Evolutionary conservation across 92 coral and sea anemone genomes (phyloP), one percentile per base, ranked within the genome.

Genomic region (Micromussa lordhowensis): DNA sequence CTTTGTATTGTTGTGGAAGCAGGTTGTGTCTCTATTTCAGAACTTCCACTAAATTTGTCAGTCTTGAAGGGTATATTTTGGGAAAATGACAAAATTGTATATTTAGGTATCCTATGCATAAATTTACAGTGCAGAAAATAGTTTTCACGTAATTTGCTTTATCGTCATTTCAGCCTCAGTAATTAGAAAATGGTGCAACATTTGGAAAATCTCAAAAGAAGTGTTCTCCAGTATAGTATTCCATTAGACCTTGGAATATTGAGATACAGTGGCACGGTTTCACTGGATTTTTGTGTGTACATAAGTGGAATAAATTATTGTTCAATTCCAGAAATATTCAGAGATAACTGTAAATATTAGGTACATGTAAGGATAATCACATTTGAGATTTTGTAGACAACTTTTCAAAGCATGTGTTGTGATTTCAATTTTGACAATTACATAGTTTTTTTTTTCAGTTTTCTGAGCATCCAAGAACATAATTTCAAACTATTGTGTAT

Each of bases 281-380:
- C 14, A 30, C 18, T 66, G 71, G 71, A 66, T 28, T 3, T 66
- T 66, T 26, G 32, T 26, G 34, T 66, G 71, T 66, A 66, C 11
- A 28, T 66, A 64, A 64, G 9, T 6, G 14, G 31, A 26, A 66
- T 66, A 66, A 66, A 66, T 66, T 66, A 66, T 51, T 75, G 80
- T 11, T 38, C 3, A 75, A 75, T 2, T 66, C 71, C 58, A 21
- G 40, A 21, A 34, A 61, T 61, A 2, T 75, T 38, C 21, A 5
- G 53, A 75, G 80, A 75, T 14, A 22, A 48, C 29, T 44, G 80
- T 75, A 75, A 44, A 75, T 75, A 44, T n/a, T n/a, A n/a, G n/a
- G n/a, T n/a, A n/a, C n/a, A n/a, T 32, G 53, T 31, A 48, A 75
- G 30, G 49, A 18, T 40, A 5, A 22, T 61, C 9, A 5, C 26